These are phyloP conservation scores for Wasmannia auropunctata DNA, from an alignment of 1,140 invertebrate species.

Conservation along the genomic window DNA sequence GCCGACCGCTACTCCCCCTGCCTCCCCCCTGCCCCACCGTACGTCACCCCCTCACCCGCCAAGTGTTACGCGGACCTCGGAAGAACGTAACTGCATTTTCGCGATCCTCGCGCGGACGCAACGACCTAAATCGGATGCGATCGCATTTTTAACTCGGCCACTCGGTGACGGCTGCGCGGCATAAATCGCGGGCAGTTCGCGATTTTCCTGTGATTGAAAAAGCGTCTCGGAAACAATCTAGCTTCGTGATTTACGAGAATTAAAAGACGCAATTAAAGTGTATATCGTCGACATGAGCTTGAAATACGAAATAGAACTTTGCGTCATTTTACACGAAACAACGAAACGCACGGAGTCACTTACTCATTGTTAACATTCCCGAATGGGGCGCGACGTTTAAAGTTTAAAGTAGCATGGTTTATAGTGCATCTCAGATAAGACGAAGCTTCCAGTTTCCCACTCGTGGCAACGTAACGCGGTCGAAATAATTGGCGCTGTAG, in stretches of 20 bases:
- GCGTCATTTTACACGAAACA: neutral
- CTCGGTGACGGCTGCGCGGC: too few relatives aligned
- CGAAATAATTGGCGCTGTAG: slow-evolving; percentile 16
- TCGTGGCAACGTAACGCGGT: neutral
- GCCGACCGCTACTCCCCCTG: slow-evolving; percentile 16
- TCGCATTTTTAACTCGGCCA: neutral
- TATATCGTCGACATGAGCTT: neutral
- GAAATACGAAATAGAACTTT: neutral
- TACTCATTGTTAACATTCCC: slow-evolving; percentile 4
- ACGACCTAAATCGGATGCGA: neutral
- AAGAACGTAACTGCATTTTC: slow-evolving; percentile 20
- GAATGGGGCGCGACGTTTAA: neutral
- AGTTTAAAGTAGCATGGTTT: neutral
- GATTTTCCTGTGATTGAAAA: neutral
- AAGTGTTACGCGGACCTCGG: slow-evolving; percentile 32
- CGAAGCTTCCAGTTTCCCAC: neutral
- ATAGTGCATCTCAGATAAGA: neutral
- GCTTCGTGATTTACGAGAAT: neutral
- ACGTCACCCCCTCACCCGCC: slow-evolving; percentile 2
- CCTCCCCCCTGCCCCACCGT: too few relatives aligned
- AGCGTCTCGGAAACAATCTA: neutral
- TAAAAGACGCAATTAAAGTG: neutral
- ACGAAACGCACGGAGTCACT: neutral
- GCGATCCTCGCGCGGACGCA: neutral
- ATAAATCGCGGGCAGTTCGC: neutral